phyloP scores from a whole-genome alignment of 2,797 vertebrate genomes.

The Sebastes hubbsi region DNA sequence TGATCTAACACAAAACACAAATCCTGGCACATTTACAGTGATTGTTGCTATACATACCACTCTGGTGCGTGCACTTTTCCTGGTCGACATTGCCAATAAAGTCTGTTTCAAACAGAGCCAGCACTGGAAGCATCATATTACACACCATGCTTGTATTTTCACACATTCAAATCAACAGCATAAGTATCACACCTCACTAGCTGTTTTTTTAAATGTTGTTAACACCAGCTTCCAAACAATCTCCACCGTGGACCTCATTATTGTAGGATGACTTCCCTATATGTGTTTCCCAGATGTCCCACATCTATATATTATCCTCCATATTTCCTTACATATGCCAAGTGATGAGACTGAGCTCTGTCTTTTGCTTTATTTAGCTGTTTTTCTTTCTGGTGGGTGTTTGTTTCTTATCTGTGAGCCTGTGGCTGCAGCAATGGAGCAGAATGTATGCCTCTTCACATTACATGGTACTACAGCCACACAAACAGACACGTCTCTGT shows the following conservation, averaged over 20 bases:
- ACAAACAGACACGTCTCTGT: conserved; percentile 12
- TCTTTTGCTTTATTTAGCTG: conserved; percentile 24
- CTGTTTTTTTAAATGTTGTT: neutral
- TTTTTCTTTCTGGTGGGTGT: conserved; percentile 24
- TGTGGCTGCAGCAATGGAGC: conserved; percentile 28
- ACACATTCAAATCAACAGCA: conserved; percentile 15
- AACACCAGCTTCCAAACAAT: neutral
- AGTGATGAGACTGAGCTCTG: conserved; percentile 1
- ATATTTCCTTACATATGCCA: conserved; percentile 6
- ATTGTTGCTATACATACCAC: neutral
- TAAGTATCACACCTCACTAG: neutral
- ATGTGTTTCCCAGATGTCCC: conserved; percentile 17
- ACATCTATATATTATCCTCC: conserved; percentile 1
- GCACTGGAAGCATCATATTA: neutral
- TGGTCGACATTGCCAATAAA: neutral
- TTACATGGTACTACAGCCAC: conserved; percentile 39
- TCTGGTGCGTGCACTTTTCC: neutral
- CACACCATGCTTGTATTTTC: conserved; percentile 1
- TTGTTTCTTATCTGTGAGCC: conserved; percentile 41
- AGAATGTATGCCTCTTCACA: conserved; percentile 52
- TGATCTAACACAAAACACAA: neutral
- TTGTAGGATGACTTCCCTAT: neutral
- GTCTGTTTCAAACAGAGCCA: neutral
- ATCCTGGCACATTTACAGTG: neutral
- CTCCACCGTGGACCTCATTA: neutral